Evolutionary conservation across 1,140 invertebrate species (phyloP).

Genomic region (Lutraria rhynchaena): DNA sequence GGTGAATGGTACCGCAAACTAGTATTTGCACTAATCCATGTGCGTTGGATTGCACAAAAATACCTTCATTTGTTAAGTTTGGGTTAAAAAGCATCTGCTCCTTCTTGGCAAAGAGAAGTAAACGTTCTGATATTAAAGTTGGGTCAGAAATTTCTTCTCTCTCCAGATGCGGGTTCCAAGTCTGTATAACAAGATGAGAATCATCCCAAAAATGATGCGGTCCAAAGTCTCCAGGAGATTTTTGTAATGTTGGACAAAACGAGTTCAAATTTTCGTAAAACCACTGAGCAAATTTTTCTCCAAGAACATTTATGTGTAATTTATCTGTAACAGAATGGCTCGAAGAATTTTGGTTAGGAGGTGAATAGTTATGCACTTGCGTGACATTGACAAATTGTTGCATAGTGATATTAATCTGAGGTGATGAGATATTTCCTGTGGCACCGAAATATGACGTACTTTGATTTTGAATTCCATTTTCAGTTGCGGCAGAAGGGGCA

Average conservation of each 20-base stretch:
- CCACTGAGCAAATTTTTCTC: conserved; percentile 85
- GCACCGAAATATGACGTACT: too few relatives aligned
- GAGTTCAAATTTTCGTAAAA: conserved; percentile 85
- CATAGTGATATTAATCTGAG: neutral
- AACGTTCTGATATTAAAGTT: conserved; percentile 75
- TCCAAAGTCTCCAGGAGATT: conserved; percentile 77
- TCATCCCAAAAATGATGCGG: conserved; percentile 85
- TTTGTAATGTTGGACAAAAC: conserved; percentile 68
- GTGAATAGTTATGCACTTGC: neutral
- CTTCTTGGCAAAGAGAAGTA: conserved; percentile 79
- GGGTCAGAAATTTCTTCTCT: conserved; percentile 67
- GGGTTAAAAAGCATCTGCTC: conserved; percentile 86
- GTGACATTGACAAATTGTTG: neutral
- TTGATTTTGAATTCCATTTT: too few relatives aligned
- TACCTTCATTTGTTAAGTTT: conserved; percentile 84
- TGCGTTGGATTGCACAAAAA: conserved; percentile 84
- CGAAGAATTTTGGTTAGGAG: neutral
- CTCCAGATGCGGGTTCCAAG: conserved; percentile 58
- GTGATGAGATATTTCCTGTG: too few relatives aligned
- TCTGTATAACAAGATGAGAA: conserved; percentile 75
- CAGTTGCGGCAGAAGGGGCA: too few relatives aligned
- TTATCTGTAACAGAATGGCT: neutral
- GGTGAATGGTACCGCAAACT: conserved; percentile 86
- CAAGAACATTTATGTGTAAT: conserved; percentile 81
- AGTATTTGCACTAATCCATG: conserved; percentile 86